Evolutionary conservation across 1,140 invertebrate species (phyloP), one percentile per base, ranked within the genome.

Genomic region (Leptoteleia sp.): DNA sequence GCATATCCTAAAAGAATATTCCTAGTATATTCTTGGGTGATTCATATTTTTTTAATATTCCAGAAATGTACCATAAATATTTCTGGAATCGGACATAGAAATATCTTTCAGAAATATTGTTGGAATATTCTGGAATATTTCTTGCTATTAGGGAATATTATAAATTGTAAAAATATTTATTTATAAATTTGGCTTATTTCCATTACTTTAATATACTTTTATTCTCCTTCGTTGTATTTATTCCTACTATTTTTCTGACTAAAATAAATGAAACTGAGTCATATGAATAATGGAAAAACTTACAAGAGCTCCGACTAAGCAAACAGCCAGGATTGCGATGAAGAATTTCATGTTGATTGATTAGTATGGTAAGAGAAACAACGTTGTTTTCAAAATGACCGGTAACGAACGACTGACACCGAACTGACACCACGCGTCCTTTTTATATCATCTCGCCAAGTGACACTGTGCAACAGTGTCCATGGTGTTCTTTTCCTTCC

Each of bases 331-430:
- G 11, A 52, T 17, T 29, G 29, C 52, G 12, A 70, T 33, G 52
- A 59, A 45, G 43, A 59, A 70, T 50, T 70, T 70, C 54, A 70
- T 70, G 5, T 70, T 59, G 54, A n/a, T 33, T 31, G 45, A 43
- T 29, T 37, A 12, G 11, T 8, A 29, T 45, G 11, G 1, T 1
- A 11, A 12, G 31, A 25, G n/a, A 38, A 16, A 22, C 5, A 5
- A 42, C 3, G 43, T 48, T 50, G 61, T 54, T 13, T 48, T 43
- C 43, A 9, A 16, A 55, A 12, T 40, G 43, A 68, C 17, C 48
- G 27, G 19, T 38, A 8, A 22, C 7, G 22, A 68, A 31, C 43
- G 27, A 68, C 50, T 57, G 65, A 68, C 19, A 37, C 12, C 22
- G 6, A 1, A 0, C 45, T 12, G 27, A 25, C 9, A 33, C 38